Conservation (phyloP, 2,888 invertebrate genomes). For the Cybosia mesomella region DNA sequence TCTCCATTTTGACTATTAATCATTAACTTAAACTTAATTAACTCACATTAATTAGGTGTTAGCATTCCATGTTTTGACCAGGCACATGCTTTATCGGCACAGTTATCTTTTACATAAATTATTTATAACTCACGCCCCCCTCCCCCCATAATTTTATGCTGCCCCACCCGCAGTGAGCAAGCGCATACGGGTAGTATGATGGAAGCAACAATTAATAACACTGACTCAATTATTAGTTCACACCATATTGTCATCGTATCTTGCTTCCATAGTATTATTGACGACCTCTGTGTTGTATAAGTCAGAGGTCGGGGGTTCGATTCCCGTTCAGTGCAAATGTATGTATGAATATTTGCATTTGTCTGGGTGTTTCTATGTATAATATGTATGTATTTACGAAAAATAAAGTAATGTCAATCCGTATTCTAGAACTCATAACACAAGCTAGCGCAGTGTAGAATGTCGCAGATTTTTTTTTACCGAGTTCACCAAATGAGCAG, state of each 20-base stretch:
- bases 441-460: too few species aligned
- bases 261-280: constrained; percentile 57
- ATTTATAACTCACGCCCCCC: constrained; percentile 64
- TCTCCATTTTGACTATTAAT: not conserved
- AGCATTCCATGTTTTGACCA: constrained; percentile 54
- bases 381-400: too few species aligned
- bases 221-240: constrained; percentile 74
- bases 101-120: constrained; percentile 73
- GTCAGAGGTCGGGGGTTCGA: too few species aligned
- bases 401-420: too few species aligned
- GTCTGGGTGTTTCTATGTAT: too few species aligned
- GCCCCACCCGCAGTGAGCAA: constrained; percentile 46
- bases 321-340: too few species aligned
- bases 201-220: constrained; percentile 73
- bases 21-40: constrained; percentile 32
- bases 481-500: too few species aligned
- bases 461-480: too few species aligned
- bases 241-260: constrained; percentile 66
- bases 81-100: constrained; percentile 62
- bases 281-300: too few species aligned
- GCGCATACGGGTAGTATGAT: constrained; percentile 69
- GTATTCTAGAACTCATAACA: too few species aligned
- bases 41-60: constrained; percentile 45
- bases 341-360: too few species aligned
- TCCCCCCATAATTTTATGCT: constrained; percentile 25